Percentiles rank a stretch among this genome's conserved stretches.
phyloP scores from a whole-genome alignment of 2,888 invertebrate genomes.

The Helicoverpa assulta region DNA sequence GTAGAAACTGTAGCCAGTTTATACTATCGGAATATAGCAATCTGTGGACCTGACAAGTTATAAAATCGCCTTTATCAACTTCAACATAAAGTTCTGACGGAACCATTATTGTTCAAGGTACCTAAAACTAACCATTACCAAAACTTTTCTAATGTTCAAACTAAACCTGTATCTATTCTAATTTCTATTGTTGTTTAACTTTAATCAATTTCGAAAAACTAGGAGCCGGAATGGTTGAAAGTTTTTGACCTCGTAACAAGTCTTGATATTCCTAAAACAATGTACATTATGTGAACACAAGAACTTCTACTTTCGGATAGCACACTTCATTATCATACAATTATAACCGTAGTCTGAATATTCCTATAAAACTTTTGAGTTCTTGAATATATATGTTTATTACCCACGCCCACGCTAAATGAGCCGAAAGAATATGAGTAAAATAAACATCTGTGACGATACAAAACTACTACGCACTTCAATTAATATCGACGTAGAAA shows the following conservation, averaged over 20 bases:
- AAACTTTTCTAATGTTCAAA: slow-evolving; percentile 19
- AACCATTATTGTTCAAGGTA: neutral
- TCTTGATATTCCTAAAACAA: slow-evolving; percentile 16
- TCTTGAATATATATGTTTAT: too few relatives aligned
- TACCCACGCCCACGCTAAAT: too few relatives aligned
- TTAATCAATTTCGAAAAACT: slow-evolving; percentile 24
- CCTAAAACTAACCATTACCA: neutral
- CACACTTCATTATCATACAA: slow-evolving; percentile 4
- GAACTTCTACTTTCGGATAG: slow-evolving; percentile 1
- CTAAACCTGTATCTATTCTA: slow-evolving; percentile 16
- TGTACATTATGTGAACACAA: slow-evolving; percentile 5
- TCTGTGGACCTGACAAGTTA: neutral
- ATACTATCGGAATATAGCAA: neutral
- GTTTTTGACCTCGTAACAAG: slow-evolving; percentile 27
- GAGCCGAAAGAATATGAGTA: too few relatives aligned
- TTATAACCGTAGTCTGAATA: slow-evolving; percentile 1
- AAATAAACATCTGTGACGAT: too few relatives aligned
- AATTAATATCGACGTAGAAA: neutral
- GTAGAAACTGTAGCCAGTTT: too few relatives aligned
- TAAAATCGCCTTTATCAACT: neutral
- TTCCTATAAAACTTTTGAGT: too few relatives aligned
- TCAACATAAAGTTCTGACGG: neutral
- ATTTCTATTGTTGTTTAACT: slow-evolving; percentile 31
- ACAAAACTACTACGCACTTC: neutral
- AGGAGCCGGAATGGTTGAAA: slow-evolving; percentile 31